Base-by-base conservation (phyloP, 2,888 invertebrate genomes). In the Phrixothrix hirtus region DNA sequence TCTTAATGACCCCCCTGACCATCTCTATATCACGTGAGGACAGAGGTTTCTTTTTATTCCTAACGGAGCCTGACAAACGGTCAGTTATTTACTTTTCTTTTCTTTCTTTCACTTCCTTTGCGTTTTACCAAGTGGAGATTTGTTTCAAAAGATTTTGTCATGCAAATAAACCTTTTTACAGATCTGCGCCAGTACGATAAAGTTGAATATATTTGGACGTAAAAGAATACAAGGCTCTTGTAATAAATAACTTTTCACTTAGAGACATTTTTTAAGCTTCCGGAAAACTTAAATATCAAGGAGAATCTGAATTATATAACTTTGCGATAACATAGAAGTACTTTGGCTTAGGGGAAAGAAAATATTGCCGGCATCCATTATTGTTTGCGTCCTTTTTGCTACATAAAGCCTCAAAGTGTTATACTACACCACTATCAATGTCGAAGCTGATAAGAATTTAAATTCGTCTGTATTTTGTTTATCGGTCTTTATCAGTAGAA, bases 61-160 rank as follows among this genome's bases (percentile, higher is more conserved):
- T 35, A 12, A 16, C 42, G 42, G 41, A 46, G 45, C 45, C 27
- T 52, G 52, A 52, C 52, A 52, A 52, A 52, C 52, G 52, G 41
- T 52, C 39, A 44, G 45, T 38, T 51, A 51, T 51, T 46, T 52
- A 41, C 52, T 43, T 47, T 53, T 47, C 47, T 43, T 47, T 46
- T 45, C 29, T 15, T 43, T 26, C 16, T 17, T 42, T 34, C 26
- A 12, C 47, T 48, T 38, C 25, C 32, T 31, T 27, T 30, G 31
- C 17, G 41, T 36, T 52, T 41, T 9, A 26, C 25, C 17, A 21
- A 42, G 30, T 21, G 32, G 42, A 49, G 49, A 45, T 52, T 52
- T 52, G 46, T 52, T 45, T 46, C 34, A 52, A 52, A 45, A 46
- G 52, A 45, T 52, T 52, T 45, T 46, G 46, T 51, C 51, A 39